Evolutionary conservation across 2,888 invertebrate genomes (phyloP).

Genomic region (Bombylius major): DNA sequence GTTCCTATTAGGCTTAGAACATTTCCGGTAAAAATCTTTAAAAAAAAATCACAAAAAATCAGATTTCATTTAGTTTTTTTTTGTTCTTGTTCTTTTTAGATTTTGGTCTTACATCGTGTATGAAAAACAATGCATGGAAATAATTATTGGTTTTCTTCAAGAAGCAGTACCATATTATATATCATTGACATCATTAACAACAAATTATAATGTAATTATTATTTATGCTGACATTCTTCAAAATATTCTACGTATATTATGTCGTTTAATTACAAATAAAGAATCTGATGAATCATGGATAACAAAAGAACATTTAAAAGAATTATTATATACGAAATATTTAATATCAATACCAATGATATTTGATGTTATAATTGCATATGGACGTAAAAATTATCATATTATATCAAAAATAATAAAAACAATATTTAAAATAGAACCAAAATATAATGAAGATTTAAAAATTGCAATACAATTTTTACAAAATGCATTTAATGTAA

Average conservation of each 20-base stretch:
- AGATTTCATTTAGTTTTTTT: not conserved
- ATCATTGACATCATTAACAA: conserved; percentile 36
- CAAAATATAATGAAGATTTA: conserved; percentile 49
- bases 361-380: conserved; percentile 63
- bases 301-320: conserved; percentile 49
- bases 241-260: conserved; percentile 55
- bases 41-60: not conserved
- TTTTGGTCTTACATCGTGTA: conserved; percentile 62
- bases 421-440: conserved; percentile 45
- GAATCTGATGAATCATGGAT: conserved; percentile 62
- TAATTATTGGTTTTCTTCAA: conserved; percentile 59
- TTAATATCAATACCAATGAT: conserved; percentile 72
- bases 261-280: conserved; percentile 65
- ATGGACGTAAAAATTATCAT: conserved; percentile 51
- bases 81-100: conserved; percentile 31
- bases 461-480: conserved; percentile 41
- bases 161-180: conserved; percentile 58
- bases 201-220: conserved; percentile 37
- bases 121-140: conserved; percentile 48
- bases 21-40: conserved; percentile 44
- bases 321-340: conserved; percentile 64
- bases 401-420: conserved; percentile 51
- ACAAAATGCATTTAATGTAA: conserved; percentile 36
- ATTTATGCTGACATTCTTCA: conserved; percentile 48
- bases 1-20: conserved; percentile 53